phyloP scores from a whole-genome alignment of 2,797 vertebrate species.

The Pangasius krempfi region DNA sequence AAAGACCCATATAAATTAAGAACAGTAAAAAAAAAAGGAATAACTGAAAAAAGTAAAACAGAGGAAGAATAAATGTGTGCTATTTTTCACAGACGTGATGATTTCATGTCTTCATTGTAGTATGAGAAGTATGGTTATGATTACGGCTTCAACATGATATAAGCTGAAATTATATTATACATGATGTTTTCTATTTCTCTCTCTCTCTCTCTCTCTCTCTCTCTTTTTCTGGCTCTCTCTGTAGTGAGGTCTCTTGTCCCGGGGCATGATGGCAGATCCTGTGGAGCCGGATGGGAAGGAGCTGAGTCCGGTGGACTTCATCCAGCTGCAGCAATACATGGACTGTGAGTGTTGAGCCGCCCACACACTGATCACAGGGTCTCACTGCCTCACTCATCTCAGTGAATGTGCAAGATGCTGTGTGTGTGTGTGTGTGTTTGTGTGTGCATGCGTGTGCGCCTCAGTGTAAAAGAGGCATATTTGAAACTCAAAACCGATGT shows the following conservation, averaged over 20 bases:
- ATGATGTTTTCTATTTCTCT: not conserved
- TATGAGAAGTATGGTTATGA: not conserved
- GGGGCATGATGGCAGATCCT: slow-evolving; percentile 73
- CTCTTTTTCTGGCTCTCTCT: slow-evolving; percentile 51
- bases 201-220: slow-evolving; percentile 59
- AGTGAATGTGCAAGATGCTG: not conserved
- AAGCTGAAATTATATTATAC: not conserved
- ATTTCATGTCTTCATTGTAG: not conserved
- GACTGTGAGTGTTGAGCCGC: slow-evolving; percentile 84
- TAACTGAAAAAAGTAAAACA: not conserved
- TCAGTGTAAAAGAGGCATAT: slow-evolving; percentile 6
- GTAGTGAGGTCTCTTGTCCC: slow-evolving; percentile 58
- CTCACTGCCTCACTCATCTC: slow-evolving; percentile 45
- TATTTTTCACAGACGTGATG: not conserved
- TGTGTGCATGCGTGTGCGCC: not conserved
- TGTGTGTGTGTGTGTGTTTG: not conserved
- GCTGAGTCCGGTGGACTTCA: slow-evolving; percentile 88
- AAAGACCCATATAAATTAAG: not conserved
- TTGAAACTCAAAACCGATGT: slow-evolving; percentile 4
- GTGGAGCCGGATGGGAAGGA: slow-evolving; percentile 79
- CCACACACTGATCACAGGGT: slow-evolving; percentile 60
- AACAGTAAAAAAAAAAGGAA: not conserved
- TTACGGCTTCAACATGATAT: not conserved
- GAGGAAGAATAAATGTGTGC: not conserved
- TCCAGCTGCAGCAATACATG: slow-evolving; percentile 91